phyloP scores from a whole-genome alignment of 2,888 invertebrate species.

The Sericinus montela region DNA sequence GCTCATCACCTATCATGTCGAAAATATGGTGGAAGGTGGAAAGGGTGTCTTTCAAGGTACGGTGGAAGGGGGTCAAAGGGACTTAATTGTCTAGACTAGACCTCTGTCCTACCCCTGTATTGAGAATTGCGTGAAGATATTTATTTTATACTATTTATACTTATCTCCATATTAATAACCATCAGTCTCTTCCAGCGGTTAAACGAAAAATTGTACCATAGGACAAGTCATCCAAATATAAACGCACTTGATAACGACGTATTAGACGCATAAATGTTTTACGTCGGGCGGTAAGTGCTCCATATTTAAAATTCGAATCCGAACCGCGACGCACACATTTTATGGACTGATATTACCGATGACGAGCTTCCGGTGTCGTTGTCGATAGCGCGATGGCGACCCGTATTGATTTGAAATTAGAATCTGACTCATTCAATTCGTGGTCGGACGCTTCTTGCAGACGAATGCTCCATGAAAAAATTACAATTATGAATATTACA shows the following conservation, averaged over 20 bases:
- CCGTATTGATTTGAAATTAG: conserved; percentile 19
- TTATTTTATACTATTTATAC: too few relatives aligned
- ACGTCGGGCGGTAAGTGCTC: conserved; percentile 63
- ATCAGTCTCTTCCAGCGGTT: conserved; percentile 32
- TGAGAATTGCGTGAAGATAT: too few relatives aligned
- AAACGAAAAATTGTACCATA: conserved; percentile 32
- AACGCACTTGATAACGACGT: conserved; percentile 70
- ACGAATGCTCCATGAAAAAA: conserved; percentile 2
- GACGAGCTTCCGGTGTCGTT: conserved; percentile 35
- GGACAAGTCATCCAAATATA: conserved; percentile 67
- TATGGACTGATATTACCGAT: conserved; percentile 27
- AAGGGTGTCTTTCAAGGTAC: too few relatives aligned
- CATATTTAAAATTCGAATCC: conserved; percentile 53
- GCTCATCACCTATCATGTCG: too few relatives aligned
- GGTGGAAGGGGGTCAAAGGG: too few relatives aligned
- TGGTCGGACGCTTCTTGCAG: conserved; percentile 3
- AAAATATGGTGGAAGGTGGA: too few relatives aligned
- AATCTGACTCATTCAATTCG: conserved; percentile 16
- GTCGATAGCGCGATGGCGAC: conserved; percentile 14
- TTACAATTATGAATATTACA: not conserved
- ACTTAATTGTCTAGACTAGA: too few relatives aligned
- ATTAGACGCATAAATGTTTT: conserved; percentile 65
- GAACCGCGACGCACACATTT: conserved; percentile 36
- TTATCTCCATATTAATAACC: too few relatives aligned
- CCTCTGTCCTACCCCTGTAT: too few relatives aligned